Evolutionary conservation across 1,140 invertebrate species (phyloP).

Genomic region (Leptinotarsa texana): DNA sequence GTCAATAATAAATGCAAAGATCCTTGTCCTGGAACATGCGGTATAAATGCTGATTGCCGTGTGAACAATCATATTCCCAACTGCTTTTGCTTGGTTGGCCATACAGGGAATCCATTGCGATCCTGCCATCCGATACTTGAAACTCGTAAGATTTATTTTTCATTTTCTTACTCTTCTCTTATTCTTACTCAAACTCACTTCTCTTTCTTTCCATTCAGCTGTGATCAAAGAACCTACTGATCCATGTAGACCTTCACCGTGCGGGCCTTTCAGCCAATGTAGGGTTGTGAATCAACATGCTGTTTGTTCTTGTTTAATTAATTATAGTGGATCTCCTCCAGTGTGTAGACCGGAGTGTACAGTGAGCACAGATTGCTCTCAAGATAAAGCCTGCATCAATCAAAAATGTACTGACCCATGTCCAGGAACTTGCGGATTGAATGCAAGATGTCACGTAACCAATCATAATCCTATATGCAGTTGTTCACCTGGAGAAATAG

Average conservation of each 20-base stretch:
- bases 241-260: slow-evolving; percentile 70
- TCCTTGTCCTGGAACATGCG: slow-evolving; percentile 67
- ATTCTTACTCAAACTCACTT: background rate
- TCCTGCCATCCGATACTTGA: slow-evolving; percentile 58
- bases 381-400: slow-evolving; percentile 72
- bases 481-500: slow-evolving; percentile 68
- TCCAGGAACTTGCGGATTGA: slow-evolving; percentile 71
- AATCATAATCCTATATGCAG: slow-evolving; percentile 80
- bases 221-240: slow-evolving; percentile 56
- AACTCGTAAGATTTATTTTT: slow-evolving; percentile 37
- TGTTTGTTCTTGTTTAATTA: slow-evolving; percentile 71
- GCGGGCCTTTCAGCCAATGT: slow-evolving; percentile 74
- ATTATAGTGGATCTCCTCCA: slow-evolving; percentile 71
- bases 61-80: slow-evolving; percentile 72
- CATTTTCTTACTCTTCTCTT: slow-evolving; percentile 12
- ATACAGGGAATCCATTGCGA: slow-evolving; percentile 66
- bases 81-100: slow-evolving; percentile 69
- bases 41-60: slow-evolving; percentile 70
- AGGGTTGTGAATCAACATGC: slow-evolving; percentile 66
- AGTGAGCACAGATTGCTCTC: slow-evolving; percentile 73
- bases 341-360: slow-evolving; percentile 76
- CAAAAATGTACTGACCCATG: slow-evolving; percentile 79
- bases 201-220: slow-evolving; percentile 46
- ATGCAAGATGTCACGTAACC: slow-evolving; percentile 73
- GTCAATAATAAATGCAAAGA: slow-evolving; percentile 68